phyloP scores from a whole-genome alignment of 2,113 vertebrate species.

The Salvelinus fontinalis region DNA sequence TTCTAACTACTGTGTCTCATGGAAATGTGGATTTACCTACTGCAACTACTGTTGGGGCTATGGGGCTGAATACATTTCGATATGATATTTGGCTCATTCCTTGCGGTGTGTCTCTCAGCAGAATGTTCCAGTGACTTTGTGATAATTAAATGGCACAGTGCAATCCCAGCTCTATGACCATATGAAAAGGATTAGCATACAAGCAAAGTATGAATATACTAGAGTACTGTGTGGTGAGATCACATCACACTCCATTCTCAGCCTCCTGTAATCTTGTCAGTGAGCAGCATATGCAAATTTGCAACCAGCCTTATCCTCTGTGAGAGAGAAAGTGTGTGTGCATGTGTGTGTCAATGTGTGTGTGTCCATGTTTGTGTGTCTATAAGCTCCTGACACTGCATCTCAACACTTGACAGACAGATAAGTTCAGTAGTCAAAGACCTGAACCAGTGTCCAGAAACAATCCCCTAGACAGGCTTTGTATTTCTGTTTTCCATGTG shows the following conservation, averaged over 20 bases:
- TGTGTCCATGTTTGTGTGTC: constrained; percentile 24
- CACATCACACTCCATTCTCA: constrained; percentile 24
- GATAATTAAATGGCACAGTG: not conserved
- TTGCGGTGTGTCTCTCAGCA: not conserved
- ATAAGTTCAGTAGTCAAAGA: constrained; percentile 50
- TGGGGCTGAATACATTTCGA: not conserved
- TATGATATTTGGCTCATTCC: not conserved
- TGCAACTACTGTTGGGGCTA: not conserved
- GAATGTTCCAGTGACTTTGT: not conserved
- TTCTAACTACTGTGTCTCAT: not conserved
- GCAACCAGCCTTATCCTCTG: constrained; percentile 15
- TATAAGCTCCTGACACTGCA: constrained; percentile 20
- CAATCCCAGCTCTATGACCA: not conserved
- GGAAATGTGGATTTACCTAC: not conserved
- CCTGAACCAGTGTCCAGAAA: constrained; percentile 70
- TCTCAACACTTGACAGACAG: constrained; percentile 67
- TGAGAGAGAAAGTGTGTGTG: constrained; percentile 2
- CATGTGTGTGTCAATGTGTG: constrained; percentile 19
- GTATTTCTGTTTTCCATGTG: constrained; percentile 34
- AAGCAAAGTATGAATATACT: constrained; percentile 22
- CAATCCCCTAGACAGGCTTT: constrained; percentile 48
- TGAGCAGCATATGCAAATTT: constrained; percentile 51
- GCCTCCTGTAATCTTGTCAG: constrained; percentile 39
- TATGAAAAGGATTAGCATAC: constrained; percentile 10
- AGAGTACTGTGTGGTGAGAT: constrained; percentile 30